Evolutionary conservation across 2,797 vertebrate species (phyloP).

Genomic region (Catamblyrhynchus diadema): DNA sequence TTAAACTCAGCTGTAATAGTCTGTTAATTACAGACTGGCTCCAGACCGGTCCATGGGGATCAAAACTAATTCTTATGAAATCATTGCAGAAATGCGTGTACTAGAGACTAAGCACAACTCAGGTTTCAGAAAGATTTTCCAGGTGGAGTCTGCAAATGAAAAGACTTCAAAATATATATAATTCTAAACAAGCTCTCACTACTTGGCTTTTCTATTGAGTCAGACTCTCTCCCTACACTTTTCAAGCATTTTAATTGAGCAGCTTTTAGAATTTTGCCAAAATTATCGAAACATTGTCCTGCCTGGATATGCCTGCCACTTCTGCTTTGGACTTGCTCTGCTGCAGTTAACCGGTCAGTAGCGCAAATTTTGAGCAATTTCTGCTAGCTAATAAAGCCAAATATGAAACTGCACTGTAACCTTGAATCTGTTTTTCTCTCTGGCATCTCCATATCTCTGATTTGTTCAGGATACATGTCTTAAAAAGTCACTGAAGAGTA

Average conservation of each 20-base stretch:
- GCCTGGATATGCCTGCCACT: neutral
- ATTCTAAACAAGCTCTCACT: neutral
- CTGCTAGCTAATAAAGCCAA: neutral
- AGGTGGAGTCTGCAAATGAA: neutral
- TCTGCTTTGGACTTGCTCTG: neutral
- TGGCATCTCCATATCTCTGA: neutral
- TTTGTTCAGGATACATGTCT: neutral
- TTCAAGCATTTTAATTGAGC: neutral
- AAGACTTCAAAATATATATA: neutral
- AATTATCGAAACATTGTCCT: neutral
- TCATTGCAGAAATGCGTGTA: neutral
- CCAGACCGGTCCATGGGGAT: neutral
- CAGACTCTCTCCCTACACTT: neutral
- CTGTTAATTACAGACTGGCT: neutral
- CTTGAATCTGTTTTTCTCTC: neutral
- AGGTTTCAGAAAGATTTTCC: neutral
- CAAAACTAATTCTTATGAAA: neutral
- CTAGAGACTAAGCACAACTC: neutral
- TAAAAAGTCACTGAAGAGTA: neutral
- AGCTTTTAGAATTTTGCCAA: neutral
- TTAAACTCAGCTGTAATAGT: neutral
- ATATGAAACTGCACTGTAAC: neutral
- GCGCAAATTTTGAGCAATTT: neutral
- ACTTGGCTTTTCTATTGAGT: neutral
- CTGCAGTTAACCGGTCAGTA: neutral